phyloP scores from a whole-genome alignment of 23 tunicate genomes.

The Ascidia mentula region DNA sequence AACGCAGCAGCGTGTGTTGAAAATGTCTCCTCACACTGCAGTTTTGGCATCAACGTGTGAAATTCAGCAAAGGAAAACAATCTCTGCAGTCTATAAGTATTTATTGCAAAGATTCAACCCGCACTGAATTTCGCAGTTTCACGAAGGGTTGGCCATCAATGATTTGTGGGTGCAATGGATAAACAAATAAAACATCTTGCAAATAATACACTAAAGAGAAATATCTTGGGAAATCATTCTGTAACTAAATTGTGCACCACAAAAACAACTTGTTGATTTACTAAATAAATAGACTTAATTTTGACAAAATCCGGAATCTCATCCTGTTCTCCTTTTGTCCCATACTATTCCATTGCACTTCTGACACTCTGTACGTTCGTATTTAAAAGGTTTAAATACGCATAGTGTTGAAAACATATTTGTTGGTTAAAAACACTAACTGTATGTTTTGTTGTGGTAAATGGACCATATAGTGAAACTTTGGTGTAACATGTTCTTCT shows the following conservation, averaged over 20 bases:
- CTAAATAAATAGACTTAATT: conserved; percentile 2
- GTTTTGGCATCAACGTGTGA: no score
- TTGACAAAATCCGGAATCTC: conserved; percentile 9
- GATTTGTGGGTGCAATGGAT: conserved; percentile 15
- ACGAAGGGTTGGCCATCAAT: no score
- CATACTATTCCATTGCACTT: conserved; percentile 8
- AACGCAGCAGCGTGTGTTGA: no score
- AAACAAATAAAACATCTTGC: neutral
- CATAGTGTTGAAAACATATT: neutral
- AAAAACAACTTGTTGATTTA: conserved; percentile 10
- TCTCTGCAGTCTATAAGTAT: no score
- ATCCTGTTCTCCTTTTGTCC: neutral
- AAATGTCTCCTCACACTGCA: no score
- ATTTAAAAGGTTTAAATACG: neutral
- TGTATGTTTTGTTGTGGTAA: neutral
- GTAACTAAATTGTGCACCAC: neutral
- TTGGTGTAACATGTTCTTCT: neutral
- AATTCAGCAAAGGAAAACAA: no score
- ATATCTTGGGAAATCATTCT: neutral
- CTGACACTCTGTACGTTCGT: neutral
- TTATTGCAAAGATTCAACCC: no score
- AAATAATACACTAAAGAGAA: neutral
- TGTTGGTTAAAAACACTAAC: no score
- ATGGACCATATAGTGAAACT: conserved; percentile 16
- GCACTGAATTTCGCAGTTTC: no score